phyloP scores from a whole-genome alignment of 92 coral and sea anemone species.

The Epizoanthus fatuus region DNA sequence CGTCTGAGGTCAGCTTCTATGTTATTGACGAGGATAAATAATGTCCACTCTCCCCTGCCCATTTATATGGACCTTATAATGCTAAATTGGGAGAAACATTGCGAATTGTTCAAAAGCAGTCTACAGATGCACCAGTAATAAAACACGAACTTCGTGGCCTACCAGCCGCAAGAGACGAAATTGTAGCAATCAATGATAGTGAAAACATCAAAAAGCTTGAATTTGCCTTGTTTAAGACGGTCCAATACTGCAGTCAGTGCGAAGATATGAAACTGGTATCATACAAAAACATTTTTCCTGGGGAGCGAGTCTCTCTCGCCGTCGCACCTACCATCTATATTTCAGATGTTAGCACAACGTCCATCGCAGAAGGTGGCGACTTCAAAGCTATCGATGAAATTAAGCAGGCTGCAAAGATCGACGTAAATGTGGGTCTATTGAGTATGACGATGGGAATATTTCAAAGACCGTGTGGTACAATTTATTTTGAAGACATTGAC shows the following conservation, averaged over 20 bases:
- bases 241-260: background rate
- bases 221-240: background rate
- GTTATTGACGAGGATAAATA: background rate
- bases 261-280: constrained; percentile 12
- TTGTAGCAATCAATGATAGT: background rate
- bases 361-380: background rate
- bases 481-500: background rate
- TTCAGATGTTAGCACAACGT: background rate
- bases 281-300: background rate
- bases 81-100: background rate
- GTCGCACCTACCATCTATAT: background rate
- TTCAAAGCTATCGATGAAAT: background rate
- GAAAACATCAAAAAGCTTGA: background rate
- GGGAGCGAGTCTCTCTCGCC: background rate
- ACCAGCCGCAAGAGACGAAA: background rate
- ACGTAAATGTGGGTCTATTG: background rate
- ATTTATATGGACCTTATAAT: background rate
- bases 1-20: background rate
- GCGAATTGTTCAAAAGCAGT: background rate
- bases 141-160: background rate
- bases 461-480: constrained; percentile 5
- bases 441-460: background rate
- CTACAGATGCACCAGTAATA: background rate
- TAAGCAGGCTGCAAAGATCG: background rate
- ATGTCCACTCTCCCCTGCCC: constrained; percentile 3